Conservation (phyloP, 2,113 vertebrate genomes). For the Ammodramus savannarum region DNA sequence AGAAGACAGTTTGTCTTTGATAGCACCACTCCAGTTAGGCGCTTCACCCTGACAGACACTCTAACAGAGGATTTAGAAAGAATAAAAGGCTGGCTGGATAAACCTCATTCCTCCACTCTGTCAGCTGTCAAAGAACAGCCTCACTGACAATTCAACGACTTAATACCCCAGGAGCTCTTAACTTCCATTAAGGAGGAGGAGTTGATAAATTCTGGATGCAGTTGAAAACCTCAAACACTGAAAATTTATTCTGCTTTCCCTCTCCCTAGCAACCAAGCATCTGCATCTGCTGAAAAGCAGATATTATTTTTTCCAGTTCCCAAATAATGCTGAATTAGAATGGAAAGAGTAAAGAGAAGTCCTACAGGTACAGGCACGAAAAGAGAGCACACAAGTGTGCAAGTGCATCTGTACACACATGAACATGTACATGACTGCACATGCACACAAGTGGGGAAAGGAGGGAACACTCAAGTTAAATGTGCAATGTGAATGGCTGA, state of each 20-base stretch:
- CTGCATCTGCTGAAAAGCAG: neutral
- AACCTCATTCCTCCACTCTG: conserved; percentile 54
- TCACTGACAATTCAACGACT: conserved; percentile 53
- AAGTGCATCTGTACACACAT: neutral
- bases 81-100: conserved; percentile 68
- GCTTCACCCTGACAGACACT: conserved; percentile 48
- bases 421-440: neutral
- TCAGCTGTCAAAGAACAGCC: conserved; percentile 61
- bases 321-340: neutral
- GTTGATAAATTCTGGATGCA: conserved; percentile 31
- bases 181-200: conserved; percentile 46
- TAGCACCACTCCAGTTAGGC: conserved; percentile 52
- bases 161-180: conserved; percentile 48
- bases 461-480: neutral
- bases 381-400: accelerated
- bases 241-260: conserved; percentile 33
- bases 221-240: neutral
- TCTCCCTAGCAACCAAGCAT: conserved; percentile 6
- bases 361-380: neutral
- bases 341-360: neutral
- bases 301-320: neutral
- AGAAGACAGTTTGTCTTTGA: conserved; percentile 61
- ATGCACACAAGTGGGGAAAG: neutral
- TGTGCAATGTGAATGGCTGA: neutral
- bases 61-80: conserved; percentile 50